Conservation (phyloP, 2,888 invertebrate species). For the Coelopa pilipes region DNA sequence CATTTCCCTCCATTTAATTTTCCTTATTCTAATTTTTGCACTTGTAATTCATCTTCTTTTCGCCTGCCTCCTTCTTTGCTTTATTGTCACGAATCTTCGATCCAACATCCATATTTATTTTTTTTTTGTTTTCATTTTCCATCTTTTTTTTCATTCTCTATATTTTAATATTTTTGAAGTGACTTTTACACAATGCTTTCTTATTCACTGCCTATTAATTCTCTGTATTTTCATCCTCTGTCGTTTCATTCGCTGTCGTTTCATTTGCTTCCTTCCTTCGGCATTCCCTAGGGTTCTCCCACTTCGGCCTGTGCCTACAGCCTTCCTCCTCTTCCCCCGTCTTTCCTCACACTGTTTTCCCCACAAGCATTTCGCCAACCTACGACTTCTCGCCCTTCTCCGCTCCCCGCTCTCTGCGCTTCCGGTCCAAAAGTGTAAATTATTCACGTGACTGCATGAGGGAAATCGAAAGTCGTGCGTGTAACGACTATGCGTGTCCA, state of each 20-base stretch:
- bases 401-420: background rate
- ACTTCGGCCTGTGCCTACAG: no score
- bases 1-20: background rate
- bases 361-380: no score
- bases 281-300: no score
- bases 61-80: background rate
- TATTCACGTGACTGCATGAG: constrained; percentile 10
- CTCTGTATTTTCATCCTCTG: background rate
- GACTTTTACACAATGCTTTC: background rate
- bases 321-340: no score
- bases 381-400: no score
- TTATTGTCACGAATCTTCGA: background rate
- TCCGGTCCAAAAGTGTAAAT: background rate
- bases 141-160: background rate
- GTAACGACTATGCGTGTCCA: background rate
- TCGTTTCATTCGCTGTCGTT: background rate
- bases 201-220: background rate
- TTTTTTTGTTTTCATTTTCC: background rate
- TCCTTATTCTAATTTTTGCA: background rate
- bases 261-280: no score
- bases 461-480: background rate
- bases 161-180: background rate
- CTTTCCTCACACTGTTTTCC: no score
- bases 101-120: background rate
- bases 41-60: background rate